A percentile compares a stretch with the other conserved stretches of the same genome.
Conservation (phyloP, 2,797 vertebrate species). For the Cynodonichthys magdalenae region DNA sequence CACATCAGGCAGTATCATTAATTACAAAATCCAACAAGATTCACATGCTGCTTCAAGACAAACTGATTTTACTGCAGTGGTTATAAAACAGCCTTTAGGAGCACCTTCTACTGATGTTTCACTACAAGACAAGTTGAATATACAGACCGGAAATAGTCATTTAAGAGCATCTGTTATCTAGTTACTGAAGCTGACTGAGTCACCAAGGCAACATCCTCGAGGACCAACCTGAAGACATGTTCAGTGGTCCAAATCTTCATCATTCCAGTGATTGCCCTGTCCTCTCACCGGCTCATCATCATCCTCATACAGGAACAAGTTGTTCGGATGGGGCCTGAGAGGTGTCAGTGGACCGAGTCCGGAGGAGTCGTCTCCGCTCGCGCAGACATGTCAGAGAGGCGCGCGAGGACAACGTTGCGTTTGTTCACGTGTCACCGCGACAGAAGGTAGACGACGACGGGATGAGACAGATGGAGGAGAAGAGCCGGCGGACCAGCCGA, state of each 20-base stretch:
- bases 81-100: neutral
- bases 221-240: conserved; percentile 82
- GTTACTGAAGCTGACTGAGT: neutral
- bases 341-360: conserved; percentile 32
- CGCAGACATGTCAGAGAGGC: conserved; percentile 7
- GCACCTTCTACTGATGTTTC: neutral
- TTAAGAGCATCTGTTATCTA: neutral
- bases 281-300: conserved; percentile 33
- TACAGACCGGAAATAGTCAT: neutral
- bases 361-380: neutral
- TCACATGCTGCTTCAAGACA: neutral
- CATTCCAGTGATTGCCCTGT: conserved; percentile 18
- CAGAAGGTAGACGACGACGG: neutral
- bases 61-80: neutral
- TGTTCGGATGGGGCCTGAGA: conserved; percentile 41
- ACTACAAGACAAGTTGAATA: neutral
- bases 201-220: too few relatives aligned
- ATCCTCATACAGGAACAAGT: conserved; percentile 34
- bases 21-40: too few relatives aligned
- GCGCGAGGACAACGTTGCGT: neutral
- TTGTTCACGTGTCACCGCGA: neutral
- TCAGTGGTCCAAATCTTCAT: conserved; percentile 89
- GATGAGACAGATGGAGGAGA: conserved; percentile 10
- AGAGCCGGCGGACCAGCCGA: conserved; percentile 44
- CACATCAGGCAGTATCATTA: too few relatives aligned